Conservation (phyloP, 2,888 invertebrate species). For the Adineta ricciae region DNA sequence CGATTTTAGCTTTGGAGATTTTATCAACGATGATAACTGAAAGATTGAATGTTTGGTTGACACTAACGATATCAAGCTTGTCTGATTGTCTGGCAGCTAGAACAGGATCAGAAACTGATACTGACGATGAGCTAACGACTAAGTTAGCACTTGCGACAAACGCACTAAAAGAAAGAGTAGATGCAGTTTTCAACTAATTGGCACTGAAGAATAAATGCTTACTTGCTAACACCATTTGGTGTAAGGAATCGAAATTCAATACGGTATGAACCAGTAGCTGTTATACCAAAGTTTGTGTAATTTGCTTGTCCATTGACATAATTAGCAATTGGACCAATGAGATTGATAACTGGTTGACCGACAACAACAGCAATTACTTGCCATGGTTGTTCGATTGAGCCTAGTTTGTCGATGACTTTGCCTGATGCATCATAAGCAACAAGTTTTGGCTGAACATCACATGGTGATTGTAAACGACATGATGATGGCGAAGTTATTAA, state of each 20-base stretch:
- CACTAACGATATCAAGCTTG: not conserved
- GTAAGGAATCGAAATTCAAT: not conserved
- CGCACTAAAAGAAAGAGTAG: not conserved
- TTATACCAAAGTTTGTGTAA: not conserved
- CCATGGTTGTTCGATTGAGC: not conserved
- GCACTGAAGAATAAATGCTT: not conserved
- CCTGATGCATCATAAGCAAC: not conserved
- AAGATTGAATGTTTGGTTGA: not conserved
- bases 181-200: too few species aligned
- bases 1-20: not conserved
- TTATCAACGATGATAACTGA: not conserved
- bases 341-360: not conserved
- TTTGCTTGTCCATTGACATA: not conserved
- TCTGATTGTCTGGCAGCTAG: not conserved
- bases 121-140: not conserved
- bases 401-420: not conserved
- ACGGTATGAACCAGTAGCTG: not conserved
- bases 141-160: not conserved
- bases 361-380: not conserved
- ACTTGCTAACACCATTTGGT: not conserved
- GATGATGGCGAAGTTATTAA: constrained; percentile 14
- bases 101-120: not conserved
- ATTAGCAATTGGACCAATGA: not conserved
- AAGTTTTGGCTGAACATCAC: constrained; percentile 24
- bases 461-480: constrained; percentile 29